Percentiles rank a stretch among this genome's conserved stretches.
Evolutionary conservation across 2,797 vertebrate species (phyloP).

Genomic region (Danio aesculapii): DNA sequence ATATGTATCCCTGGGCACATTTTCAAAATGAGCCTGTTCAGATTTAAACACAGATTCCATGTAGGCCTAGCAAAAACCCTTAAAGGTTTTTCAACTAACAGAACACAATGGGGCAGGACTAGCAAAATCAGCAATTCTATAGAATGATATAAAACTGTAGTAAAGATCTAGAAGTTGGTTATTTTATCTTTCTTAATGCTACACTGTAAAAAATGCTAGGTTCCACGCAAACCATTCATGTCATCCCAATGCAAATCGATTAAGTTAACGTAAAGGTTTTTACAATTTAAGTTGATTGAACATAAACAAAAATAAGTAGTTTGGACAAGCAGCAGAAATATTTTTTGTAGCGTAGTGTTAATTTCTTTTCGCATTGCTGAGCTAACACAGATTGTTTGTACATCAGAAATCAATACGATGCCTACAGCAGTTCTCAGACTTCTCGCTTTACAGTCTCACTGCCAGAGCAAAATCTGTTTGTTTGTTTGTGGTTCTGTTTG

Average conservation of each 20-base stretch:
- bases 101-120: not conserved
- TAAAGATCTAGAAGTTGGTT: conserved; percentile 23
- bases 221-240: no score
- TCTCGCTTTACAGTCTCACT: not conserved
- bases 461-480: conserved; percentile 12
- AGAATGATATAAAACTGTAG: not conserved
- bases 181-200: not conserved
- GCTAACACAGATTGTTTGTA: not conserved
- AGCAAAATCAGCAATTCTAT: not conserved
- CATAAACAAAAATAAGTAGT: no score
- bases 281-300: no score
- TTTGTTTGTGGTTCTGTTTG: not conserved
- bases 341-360: no score
- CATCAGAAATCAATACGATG: conserved; percentile 16
- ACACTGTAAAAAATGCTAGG: no score
- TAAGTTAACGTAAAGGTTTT: no score
- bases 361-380: not conserved
- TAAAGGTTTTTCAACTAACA: not conserved
- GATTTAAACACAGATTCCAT: no score
- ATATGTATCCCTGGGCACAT: no score
- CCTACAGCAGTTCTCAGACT: not conserved
- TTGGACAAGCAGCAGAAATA: no score
- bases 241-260: no score
- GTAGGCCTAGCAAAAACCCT: not conserved
- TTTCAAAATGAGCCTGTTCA: no score